phyloP scores from a whole-genome alignment of 2,113 vertebrate genomes.

The Pomatostomus ruficeps region DNA sequence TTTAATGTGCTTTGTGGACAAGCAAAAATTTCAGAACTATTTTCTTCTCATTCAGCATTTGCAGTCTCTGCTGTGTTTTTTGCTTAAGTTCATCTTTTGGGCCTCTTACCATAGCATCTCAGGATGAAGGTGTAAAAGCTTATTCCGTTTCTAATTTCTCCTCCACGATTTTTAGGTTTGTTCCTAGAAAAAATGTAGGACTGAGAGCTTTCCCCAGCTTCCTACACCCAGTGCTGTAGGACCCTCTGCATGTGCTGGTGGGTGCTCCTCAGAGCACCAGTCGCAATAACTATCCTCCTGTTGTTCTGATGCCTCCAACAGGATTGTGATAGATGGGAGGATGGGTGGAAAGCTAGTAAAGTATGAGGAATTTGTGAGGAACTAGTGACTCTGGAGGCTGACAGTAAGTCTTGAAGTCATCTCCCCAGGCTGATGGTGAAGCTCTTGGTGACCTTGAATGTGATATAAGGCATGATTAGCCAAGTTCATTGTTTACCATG shows the following conservation, averaged over 20 bases:
- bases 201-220: neutral
- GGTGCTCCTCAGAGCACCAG: neutral
- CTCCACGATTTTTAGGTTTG: neutral
- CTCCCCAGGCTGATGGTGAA: neutral
- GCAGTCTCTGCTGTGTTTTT: neutral
- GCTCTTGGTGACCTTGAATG: neutral
- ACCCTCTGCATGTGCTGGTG: neutral
- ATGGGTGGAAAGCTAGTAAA: neutral
- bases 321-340: neutral
- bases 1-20: neutral
- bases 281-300: neutral
- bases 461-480: neutral
- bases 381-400: neutral
- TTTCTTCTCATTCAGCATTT: neutral
- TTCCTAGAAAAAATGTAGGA: neutral
- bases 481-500: neutral
- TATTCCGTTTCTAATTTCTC: neutral
- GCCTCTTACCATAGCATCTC: neutral
- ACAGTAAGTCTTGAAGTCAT: neutral
- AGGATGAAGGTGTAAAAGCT: neutral
- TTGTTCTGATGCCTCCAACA: neutral
- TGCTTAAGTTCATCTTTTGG: neutral
- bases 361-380: neutral
- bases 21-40: neutral
- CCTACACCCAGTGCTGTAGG: accelerated